Evolutionary conservation across 64 coral and sea anemone genomes (phyloP), one percentile per base, ranked within the genome.

Genomic region (Acropora yongei): DNA sequence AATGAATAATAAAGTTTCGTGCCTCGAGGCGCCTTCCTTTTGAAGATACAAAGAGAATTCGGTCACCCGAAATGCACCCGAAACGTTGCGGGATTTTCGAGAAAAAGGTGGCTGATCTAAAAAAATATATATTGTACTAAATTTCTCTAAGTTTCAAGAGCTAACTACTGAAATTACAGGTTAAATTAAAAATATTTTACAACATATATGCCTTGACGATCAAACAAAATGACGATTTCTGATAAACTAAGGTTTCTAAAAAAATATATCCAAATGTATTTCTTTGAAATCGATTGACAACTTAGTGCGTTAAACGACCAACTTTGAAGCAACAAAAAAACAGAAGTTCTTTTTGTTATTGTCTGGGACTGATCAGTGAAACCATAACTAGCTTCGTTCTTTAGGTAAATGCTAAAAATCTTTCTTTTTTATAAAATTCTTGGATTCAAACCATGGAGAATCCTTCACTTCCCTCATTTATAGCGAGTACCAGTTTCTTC

Each of bases 391-490:
- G 30, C 30, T 30, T 30, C 30, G 30, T 30, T 30, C 30, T 30
- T 30, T 30, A 30, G 30, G 30, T 30, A 30, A 30, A 30, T 0
- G 30, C 30, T 30, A 30, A 30, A 30, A 30, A 30, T 30, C 30
- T 30, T 30, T 30, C 30, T 30, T 0, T 30, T 30, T 30, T 30
- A 30, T 30, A 30, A 30, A 30, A 30, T 44, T 75, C 11, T 13
- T 76, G 0, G 2, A 6, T 6, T 98, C 49, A 98, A 16, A 80
- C 67, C 78, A 99, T 91, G 12, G 91, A 91, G 88, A 99, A 99
- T 84, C 97, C 97, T 81, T 99, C 97, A 20, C 94, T 96, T 9
- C 97, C 97, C 65, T 99, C 97, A 18, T 84, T 99, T 74, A 99
- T 94, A 0, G 97, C 97, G 8, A 99, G 83, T 8, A 94, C 76